Percentiles rank a stretch among this genome's conserved stretches.
phyloP scores from a whole-genome alignment of 2,888 invertebrate species.

The Yponomeuta plumbellus region DNA sequence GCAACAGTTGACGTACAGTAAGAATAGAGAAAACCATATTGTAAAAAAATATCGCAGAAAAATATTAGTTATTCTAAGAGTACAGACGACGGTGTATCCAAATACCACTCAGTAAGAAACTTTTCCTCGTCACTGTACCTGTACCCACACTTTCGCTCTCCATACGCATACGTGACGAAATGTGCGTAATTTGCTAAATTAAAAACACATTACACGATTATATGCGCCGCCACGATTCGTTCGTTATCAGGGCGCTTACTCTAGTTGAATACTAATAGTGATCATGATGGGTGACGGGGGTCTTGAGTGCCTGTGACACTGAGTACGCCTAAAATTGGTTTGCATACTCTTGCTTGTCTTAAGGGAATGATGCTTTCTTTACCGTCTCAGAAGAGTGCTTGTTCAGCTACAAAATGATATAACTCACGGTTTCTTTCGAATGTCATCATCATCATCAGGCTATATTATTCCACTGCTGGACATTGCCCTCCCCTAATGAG shows the following conservation, averaged over 20 bases:
- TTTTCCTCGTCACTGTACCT: neutral
- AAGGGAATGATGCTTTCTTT: neutral
- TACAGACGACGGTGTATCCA: too few relatives aligned
- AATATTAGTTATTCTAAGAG: too few relatives aligned
- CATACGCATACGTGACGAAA: neutral
- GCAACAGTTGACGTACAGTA: too few relatives aligned
- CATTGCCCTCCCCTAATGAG: too few relatives aligned
- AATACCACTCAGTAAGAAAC: neutral
- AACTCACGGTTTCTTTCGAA: too few relatives aligned
- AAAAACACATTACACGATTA: slow-evolving; percentile 1
- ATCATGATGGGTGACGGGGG: neutral
- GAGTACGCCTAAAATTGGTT: neutral
- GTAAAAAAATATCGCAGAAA: too few relatives aligned
- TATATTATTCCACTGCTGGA: too few relatives aligned
- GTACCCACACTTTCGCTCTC: neutral
- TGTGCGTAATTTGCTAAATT: neutral
- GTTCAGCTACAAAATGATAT: too few relatives aligned
- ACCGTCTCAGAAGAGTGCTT: neutral
- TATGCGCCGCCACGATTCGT: neutral
- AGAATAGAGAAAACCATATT: too few relatives aligned
- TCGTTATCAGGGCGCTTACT: neutral
- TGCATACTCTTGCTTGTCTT: neutral
- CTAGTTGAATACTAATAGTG: neutral
- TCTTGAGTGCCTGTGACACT: neutral
- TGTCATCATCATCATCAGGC: too few relatives aligned